Conservation (phyloP, 2,888 invertebrate genomes). For the Stenotaenia linearis region DNA sequence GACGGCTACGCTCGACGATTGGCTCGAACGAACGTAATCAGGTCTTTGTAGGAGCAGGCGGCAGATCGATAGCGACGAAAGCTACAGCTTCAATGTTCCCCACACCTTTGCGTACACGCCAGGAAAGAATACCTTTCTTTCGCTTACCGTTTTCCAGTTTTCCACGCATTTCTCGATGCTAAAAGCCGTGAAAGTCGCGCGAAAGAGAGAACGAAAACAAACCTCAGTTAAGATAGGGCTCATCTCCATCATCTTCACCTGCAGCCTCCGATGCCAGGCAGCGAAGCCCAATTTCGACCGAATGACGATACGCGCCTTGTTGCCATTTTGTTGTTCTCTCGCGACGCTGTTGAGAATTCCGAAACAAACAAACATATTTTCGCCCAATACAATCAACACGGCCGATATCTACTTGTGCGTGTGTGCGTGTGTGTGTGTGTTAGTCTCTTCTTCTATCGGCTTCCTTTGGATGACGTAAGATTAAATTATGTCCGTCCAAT, state of each 20-base stretch:
- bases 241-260: constrained; percentile 20
- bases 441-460: not conserved
- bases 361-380: too few relatives aligned
- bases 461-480: constrained; percentile 15
- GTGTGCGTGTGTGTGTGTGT: too few relatives aligned
- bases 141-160: not conserved
- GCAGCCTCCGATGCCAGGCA: not conserved
- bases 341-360: not conserved
- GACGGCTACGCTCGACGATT: constrained; percentile 1
- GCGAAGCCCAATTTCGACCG: not conserved
- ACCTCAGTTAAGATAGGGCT: not conserved
- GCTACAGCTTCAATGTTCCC: not conserved
- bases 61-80: not conserved
- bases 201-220: not conserved
- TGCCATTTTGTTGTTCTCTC: not conserved
- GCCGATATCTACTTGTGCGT: too few relatives aligned
- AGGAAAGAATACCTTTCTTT: not conserved
- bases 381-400: too few relatives aligned
- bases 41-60: constrained; percentile 9
- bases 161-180: not conserved
- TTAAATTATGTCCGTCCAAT: constrained; percentile 29
- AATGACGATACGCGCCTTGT: not conserved
- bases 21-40: not conserved
- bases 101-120: not conserved
- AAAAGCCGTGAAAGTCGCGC: not conserved